phyloP scores from a whole-genome alignment of 2,113 vertebrate species.

The Sinocyclocheilus maitianheensis region DNA sequence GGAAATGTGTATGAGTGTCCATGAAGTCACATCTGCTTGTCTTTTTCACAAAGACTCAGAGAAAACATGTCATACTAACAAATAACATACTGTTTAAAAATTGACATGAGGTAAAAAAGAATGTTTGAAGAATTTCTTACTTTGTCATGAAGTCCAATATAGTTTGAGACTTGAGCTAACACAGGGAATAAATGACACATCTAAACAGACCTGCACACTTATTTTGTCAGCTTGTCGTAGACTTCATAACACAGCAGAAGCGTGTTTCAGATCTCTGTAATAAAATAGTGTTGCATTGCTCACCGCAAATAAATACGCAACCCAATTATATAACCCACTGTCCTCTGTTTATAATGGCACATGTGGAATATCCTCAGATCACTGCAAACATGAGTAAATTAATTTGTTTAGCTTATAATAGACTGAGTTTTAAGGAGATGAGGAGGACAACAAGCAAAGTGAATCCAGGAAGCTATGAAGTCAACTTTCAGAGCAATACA shows the following conservation, averaged over 20 bases:
- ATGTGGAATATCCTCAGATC: not conserved
- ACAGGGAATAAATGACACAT: not conserved
- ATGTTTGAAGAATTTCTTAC: conserved; percentile 8
- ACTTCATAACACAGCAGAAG: not conserved
- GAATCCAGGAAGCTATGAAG: not conserved
- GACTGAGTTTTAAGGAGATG: not conserved
- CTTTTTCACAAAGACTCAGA: conserved; percentile 28
- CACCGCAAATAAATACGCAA: not conserved
- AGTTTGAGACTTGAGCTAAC: conserved; percentile 16
- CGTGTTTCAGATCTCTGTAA: not conserved
- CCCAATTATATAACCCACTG: not conserved
- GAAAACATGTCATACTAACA: not conserved
- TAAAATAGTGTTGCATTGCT: conserved; percentile 1
- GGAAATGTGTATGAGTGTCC: conserved; percentile 22
- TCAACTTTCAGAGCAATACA: not conserved
- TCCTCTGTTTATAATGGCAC: not conserved
- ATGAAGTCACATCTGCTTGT: conserved; percentile 2
- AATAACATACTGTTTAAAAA: conserved; percentile 32
- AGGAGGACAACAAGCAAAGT: too few species aligned
- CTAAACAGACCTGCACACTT: not conserved
- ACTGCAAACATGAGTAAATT: not conserved
- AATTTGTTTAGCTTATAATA: not conserved
- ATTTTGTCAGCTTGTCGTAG: conserved; percentile 19
- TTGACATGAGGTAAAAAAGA: not conserved
- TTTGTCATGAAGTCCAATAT: not conserved